Percentiles rank a stretch among this genome's conserved stretches.
Conservation (phyloP, 2,113 vertebrate species). For the Halichoerus grypus region DNA sequence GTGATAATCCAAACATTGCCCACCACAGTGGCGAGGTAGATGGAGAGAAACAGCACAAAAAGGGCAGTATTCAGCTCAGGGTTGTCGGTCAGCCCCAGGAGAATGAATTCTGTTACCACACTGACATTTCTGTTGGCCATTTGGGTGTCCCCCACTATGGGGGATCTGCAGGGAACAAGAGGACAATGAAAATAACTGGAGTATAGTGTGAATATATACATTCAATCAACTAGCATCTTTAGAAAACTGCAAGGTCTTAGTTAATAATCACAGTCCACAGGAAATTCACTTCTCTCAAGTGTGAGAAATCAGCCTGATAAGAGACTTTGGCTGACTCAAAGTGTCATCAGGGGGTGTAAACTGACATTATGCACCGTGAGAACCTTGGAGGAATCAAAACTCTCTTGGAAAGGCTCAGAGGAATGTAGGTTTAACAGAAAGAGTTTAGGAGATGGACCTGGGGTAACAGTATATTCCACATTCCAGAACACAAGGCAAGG, state of each 20-base stretch:
- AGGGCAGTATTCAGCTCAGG: background rate
- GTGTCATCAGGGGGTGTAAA: background rate
- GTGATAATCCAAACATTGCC: slow-evolving; percentile 43
- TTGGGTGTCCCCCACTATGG: background rate
- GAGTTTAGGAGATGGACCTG: background rate
- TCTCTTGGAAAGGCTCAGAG: background rate
- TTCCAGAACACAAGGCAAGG: background rate
- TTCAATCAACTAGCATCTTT: background rate
- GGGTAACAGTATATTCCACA: background rate
- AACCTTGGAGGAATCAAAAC: background rate
- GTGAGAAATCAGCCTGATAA: background rate
- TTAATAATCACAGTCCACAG: background rate
- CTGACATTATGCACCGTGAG: background rate
- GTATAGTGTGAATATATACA: background rate
- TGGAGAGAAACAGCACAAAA: slow-evolving; percentile 53
- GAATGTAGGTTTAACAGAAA: background rate
- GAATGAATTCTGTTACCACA: slow-evolving; percentile 54
- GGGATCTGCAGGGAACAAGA: background rate
- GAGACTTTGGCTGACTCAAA: background rate
- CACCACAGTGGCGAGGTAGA: slow-evolving; percentile 56
- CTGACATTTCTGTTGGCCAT: slow-evolving; percentile 60
- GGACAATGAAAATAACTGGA: background rate
- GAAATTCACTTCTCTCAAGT: background rate
- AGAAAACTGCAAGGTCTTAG: background rate
- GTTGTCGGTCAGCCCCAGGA: slow-evolving; percentile 49